A percentile compares a stretch with the other conserved stretches of the same genome.
Evolutionary conservation across 2,113 vertebrate species (phyloP).

Genomic region (Sebastes schlegelii): DNA sequence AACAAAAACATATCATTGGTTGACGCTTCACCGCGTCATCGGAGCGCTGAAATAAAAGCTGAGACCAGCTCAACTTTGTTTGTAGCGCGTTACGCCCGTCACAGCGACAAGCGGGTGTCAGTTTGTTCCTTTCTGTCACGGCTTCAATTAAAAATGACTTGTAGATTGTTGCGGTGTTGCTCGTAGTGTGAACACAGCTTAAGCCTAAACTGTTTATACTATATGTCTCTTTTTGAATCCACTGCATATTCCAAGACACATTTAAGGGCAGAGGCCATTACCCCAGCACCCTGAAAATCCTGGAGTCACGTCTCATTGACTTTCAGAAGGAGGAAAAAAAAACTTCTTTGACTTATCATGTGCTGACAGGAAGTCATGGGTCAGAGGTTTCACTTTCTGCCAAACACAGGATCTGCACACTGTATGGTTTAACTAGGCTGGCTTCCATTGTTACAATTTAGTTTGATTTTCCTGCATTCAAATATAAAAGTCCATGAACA

Average conservation of each 20-base stretch:
- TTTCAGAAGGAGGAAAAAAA: constrained; percentile 3
- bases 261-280: background rate
- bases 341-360: background rate
- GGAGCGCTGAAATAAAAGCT: no score
- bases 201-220: no score
- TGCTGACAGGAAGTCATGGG: constrained; percentile 14
- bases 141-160: no score
- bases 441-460: background rate
- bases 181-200: no score
- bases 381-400: constrained; percentile 2
- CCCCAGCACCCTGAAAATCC: background rate
- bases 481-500: background rate
- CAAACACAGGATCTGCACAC: background rate
- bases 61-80: no score
- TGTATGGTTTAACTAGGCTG: background rate
- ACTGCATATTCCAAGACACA: background rate
- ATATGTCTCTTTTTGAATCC: background rate
- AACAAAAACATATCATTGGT: no score
- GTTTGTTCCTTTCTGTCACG: no score
- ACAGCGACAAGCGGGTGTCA: no score
- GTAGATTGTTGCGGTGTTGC: no score
- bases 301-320: background rate
- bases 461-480: background rate
- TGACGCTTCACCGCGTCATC: no score
- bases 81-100: no score